phyloP scores from a whole-genome alignment of 2,888 invertebrate genomes.

The Penaeus monodon region DNA sequence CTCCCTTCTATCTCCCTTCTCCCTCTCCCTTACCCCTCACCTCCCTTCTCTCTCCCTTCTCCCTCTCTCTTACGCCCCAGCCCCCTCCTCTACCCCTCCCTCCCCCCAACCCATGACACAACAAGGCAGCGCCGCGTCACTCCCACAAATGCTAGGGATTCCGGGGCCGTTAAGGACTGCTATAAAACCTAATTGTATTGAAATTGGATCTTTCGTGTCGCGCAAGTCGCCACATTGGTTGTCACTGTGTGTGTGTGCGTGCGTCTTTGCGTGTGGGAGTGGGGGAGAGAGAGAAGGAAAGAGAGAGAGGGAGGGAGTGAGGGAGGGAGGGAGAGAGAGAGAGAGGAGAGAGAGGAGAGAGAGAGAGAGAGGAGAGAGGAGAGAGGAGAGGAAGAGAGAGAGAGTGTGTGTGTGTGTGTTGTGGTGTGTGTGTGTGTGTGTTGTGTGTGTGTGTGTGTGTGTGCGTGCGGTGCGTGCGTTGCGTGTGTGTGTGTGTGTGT shows the following conservation, averaged over 20 bases:
- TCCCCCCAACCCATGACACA: not conserved
- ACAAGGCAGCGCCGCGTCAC: too few species aligned
- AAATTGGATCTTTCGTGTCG: slow-evolving; percentile 43
- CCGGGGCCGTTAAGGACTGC: slow-evolving; percentile 31
- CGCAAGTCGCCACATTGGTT: slow-evolving; percentile 31
- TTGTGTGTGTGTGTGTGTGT: too few species aligned
- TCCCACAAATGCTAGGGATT: slow-evolving; percentile 33
- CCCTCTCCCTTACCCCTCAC: too few species aligned
- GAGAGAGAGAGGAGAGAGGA: too few species aligned
- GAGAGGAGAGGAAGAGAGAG: too few species aligned
- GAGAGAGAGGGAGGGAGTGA: too few species aligned
- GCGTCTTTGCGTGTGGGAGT: not conserved
- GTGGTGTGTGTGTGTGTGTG: not conserved
- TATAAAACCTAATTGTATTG: slow-evolving; percentile 53
- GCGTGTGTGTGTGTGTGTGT: too few species aligned
- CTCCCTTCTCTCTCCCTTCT: too few species aligned
- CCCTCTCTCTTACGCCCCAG: not conserved
- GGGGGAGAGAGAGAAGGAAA: not conserved
- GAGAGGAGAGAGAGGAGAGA: too few species aligned
- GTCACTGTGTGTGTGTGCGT: not conserved
- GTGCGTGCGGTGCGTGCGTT: too few species aligned
- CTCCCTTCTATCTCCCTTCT: too few species aligned
- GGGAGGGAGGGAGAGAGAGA: too few species aligned
- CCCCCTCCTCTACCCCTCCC: not conserved
- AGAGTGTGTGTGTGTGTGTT: not conserved